Conservation (phyloP, 1,140 invertebrate species). For the Polypedilum pembai region DNA sequence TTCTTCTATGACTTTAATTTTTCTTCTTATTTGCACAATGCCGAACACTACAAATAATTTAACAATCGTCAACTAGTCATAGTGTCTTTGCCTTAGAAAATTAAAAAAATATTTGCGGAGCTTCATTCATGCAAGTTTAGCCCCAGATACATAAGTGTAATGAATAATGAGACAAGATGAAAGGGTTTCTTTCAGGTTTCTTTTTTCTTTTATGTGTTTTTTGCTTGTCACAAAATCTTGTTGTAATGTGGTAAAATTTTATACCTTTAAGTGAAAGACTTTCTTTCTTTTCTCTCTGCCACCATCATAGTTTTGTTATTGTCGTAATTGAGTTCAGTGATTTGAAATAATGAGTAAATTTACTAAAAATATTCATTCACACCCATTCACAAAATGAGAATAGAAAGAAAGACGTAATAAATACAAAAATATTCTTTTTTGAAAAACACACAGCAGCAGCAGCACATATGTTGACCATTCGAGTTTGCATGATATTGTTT, state of each 20-base stretch:
- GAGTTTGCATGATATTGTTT: background rate
- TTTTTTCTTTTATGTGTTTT: background rate
- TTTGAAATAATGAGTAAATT: background rate
- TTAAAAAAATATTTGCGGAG: too few relatives aligned
- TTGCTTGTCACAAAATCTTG: background rate
- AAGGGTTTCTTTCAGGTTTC: conserved; percentile 16
- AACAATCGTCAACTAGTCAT: too few relatives aligned
- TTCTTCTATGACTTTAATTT: too few relatives aligned
- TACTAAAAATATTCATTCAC: background rate
- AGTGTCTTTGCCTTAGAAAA: too few relatives aligned
- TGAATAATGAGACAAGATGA: conserved; percentile 15
- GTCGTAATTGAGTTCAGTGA: background rate
- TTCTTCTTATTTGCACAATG: too few relatives aligned
- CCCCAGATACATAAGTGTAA: background rate
- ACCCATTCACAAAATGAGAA: background rate
- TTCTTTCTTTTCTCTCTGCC: background rate
- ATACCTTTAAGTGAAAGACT: background rate
- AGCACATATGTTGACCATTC: conserved; percentile 11
- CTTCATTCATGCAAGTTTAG: background rate
- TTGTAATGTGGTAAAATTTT: background rate
- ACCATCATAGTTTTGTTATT: background rate
- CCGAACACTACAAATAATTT: too few relatives aligned
- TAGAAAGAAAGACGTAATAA: background rate
- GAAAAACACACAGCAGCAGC: background rate
- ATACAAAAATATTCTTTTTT: background rate